Conservation (phyloP, 1,140 invertebrate species). For the Rhizoglyphus robini region DNA sequence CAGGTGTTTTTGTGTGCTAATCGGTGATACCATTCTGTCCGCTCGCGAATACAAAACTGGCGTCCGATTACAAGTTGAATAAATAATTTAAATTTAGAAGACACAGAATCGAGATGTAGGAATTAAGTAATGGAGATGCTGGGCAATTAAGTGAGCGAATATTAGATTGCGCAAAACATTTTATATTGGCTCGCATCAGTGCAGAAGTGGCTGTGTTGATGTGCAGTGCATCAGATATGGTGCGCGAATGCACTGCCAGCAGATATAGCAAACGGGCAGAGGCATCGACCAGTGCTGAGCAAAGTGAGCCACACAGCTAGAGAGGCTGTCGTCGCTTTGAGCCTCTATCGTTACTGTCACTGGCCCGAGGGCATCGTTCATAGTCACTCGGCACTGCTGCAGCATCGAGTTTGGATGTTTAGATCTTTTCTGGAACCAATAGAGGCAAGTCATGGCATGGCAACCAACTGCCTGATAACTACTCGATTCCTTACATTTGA, state of each 20-base stretch:
- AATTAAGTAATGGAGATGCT: too few species aligned
- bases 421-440: conserved; percentile 8
- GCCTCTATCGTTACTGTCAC: too few species aligned
- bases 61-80: neutral
- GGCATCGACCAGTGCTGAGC: too few species aligned
- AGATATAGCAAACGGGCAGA: too few species aligned
- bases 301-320: too few species aligned
- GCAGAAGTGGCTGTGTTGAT: too few species aligned
- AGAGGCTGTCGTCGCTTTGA: too few species aligned
- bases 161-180: too few species aligned
- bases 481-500: conserved; percentile 7
- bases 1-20: neutral
- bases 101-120: neutral
- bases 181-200: too few species aligned
- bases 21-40: neutral
- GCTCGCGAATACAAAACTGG: neutral
- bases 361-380: neutral
- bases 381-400: neutral
- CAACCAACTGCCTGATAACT: neutral
- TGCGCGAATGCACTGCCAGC: too few species aligned
- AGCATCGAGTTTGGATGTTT: neutral
- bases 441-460: neutral
- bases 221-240: too few species aligned
- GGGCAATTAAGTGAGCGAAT: neutral
- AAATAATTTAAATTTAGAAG: neutral